Percentiles rank a stretch among this genome's conserved stretches.
Evolutionary conservation across 2,113 vertebrate species (phyloP).

Genomic region (Daubentonia madagascariensis): DNA sequence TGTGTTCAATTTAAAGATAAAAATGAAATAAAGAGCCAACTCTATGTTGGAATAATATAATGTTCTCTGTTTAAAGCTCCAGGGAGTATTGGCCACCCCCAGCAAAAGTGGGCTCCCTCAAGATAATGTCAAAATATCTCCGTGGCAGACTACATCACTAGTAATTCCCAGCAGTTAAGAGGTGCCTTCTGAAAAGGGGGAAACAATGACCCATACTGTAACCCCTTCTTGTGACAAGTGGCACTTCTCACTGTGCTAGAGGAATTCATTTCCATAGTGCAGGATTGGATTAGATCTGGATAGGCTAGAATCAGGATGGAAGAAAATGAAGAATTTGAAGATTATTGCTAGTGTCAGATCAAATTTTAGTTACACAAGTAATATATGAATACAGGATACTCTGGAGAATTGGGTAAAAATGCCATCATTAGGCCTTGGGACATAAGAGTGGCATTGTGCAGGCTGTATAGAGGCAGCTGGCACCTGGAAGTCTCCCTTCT

Average conservation of each 20-base stretch:
- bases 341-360: background rate
- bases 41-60: background rate
- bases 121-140: background rate
- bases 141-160: background rate
- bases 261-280: background rate
- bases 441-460: background rate
- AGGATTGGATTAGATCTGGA: background rate
- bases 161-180: background rate
- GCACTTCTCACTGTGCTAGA: background rate
- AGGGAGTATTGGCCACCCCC: background rate
- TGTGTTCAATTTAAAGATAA: background rate
- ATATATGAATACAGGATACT: background rate
- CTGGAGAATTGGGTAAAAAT: background rate
- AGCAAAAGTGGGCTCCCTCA: background rate
- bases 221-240: background rate
- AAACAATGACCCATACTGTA: background rate
- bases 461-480: background rate
- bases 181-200: background rate
- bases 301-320: background rate
- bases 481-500: background rate
- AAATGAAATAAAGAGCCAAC: background rate
- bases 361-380: background rate
- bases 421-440: background rate
- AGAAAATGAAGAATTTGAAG: background rate
- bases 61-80: background rate